Evolutionary conservation across 2,797 vertebrate species (phyloP), one percentile per base, ranked within the genome.

Genomic region (Staurois parvus): DNA sequence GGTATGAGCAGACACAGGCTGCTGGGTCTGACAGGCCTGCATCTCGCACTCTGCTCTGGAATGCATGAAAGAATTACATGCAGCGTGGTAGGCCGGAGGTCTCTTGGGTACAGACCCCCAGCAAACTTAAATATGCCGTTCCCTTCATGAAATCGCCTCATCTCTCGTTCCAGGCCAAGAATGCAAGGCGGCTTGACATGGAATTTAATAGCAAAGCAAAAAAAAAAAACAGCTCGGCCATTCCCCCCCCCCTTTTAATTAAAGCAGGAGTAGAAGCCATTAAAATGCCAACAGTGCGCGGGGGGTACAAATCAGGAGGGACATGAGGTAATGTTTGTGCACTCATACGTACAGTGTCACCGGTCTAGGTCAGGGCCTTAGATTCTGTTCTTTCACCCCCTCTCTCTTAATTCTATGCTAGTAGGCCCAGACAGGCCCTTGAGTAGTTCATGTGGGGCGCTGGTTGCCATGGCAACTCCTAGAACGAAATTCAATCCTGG

Each of bases 141-240:
- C 45, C 62, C 64, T 76, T 76, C 42, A n/a, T 70, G 68, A 77
- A 83, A 82, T 86, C 85, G 64, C 79, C 81, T 86, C 79, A 83
- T 86, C 85, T 83, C 29, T 2, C 32, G 24, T 66, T 32, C 10
- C 12, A 69, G 15, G 75, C 80, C 85, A 83, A 67, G 80, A 86
- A 86, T 86, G 75, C 34, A 24, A 64, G 32, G 3, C 7, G 5
- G 34, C 34, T 21, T 9, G 74, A 68, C 79, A 68, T 24, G 80
- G 79, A 83, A 83, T 86, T 59, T 67, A 67, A 77, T 69, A 70
- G 79, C 19, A 26, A 30, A 48, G 62, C 52, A 77, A 76, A 13
- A 45, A 4, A 56, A 45, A 59, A 15, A 29, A 17, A n/a, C 26
- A 5, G 4, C 19, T 17, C 9, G 15, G 48, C 48, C 17, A 52